A percentile compares a stretch with the other conserved stretches of the same genome.
Evolutionary conservation across 2,113 vertebrate genomes (phyloP).

Genomic region (Antennarius striatus): DNA sequence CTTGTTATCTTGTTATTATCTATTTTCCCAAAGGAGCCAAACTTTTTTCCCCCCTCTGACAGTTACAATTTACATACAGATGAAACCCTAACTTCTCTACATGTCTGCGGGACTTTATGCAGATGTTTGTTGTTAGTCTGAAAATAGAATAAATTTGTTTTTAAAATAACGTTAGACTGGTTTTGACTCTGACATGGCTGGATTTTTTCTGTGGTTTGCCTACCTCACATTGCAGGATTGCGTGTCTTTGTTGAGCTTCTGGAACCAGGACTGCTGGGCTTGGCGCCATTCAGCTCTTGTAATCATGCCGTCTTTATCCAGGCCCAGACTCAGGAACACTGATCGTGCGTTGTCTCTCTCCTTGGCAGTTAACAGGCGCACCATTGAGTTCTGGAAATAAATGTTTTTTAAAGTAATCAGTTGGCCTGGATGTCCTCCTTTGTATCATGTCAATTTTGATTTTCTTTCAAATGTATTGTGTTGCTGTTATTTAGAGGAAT

Average conservation of each 20-base stretch:
- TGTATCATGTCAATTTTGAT: neutral
- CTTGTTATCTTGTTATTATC: constrained; percentile 10
- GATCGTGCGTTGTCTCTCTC: constrained; percentile 84
- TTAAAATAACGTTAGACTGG: neutral
- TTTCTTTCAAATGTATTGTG: constrained; percentile 1
- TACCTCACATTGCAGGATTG: constrained; percentile 92
- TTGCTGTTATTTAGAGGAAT: constrained; percentile 13
- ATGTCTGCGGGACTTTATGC: constrained; percentile 3
- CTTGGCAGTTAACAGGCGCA: constrained; percentile 88
- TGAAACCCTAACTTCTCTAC: constrained; percentile 8
- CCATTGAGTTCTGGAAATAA: constrained; percentile 85
- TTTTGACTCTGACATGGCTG: neutral
- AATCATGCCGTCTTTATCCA: constrained; percentile 80
- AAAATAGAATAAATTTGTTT: neutral
- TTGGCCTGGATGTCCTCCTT: neutral
- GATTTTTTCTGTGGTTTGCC: constrained; percentile 14
- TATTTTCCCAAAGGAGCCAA: constrained; percentile 3
- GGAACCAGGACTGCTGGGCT: constrained; percentile 89
- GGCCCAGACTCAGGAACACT: constrained; percentile 83
- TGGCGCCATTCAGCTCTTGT: constrained; percentile 81
- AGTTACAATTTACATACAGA: constrained; percentile 36
- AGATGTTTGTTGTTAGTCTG: neutral
- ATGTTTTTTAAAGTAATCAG: constrained; percentile 10
- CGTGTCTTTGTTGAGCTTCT: constrained; percentile 83
- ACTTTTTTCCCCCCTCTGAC: neutral